Conservation (phyloP, 2,797 vertebrate species). For the Pangasius krempfi region DNA sequence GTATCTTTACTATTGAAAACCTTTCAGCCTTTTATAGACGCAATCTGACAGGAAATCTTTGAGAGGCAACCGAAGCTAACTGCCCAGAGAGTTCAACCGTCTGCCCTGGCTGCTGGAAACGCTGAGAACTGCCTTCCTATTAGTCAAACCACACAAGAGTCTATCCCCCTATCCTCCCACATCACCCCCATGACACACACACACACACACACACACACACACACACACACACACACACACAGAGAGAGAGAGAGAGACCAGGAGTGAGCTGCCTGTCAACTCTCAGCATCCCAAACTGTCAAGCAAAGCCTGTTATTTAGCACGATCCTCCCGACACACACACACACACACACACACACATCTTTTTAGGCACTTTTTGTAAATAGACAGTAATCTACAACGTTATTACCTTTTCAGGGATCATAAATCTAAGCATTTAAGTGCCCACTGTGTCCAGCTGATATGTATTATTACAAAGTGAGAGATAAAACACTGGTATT, state of each 20-base stretch:
- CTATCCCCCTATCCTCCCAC: slow-evolving; percentile 71
- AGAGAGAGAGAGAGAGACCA: slow-evolving; percentile 66
- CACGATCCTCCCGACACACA: slow-evolving; percentile 78
- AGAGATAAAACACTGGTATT: slow-evolving; percentile 66
- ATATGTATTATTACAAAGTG: slow-evolving; percentile 78
- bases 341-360: slow-evolving; percentile 46
- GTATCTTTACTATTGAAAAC: slow-evolving; percentile 88
- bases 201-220: slow-evolving; percentile 11
- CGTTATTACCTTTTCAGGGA: slow-evolving; percentile 68
- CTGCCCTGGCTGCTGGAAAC: slow-evolving; percentile 95
- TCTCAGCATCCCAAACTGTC: slow-evolving; percentile 89
- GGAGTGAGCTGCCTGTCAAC: slow-evolving; percentile 87
- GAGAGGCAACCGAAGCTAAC: slow-evolving; percentile 93
- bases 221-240: slow-evolving; percentile 20
- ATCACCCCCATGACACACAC: slow-evolving; percentile 32
- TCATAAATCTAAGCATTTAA: slow-evolving; percentile 69
- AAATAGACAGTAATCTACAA: slow-evolving; percentile 77
- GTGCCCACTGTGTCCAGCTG: slow-evolving; percentile 76
- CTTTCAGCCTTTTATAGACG: slow-evolving; percentile 92
- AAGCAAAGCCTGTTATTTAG: slow-evolving; percentile 87
- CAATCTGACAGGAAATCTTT: slow-evolving; percentile 99
- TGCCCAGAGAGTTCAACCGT: slow-evolving; percentile 99
- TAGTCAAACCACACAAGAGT: slow-evolving; percentile 94
- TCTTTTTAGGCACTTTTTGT: slow-evolving; percentile 65
- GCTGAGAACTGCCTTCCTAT: slow-evolving; percentile 95